A percentile compares a stretch with the other conserved stretches of the same genome.
These are phyloP conservation scores for Aphaenogaster rudis DNA, from an alignment of 1,140 invertebrate species.

Conservation along the genomic window DNA sequence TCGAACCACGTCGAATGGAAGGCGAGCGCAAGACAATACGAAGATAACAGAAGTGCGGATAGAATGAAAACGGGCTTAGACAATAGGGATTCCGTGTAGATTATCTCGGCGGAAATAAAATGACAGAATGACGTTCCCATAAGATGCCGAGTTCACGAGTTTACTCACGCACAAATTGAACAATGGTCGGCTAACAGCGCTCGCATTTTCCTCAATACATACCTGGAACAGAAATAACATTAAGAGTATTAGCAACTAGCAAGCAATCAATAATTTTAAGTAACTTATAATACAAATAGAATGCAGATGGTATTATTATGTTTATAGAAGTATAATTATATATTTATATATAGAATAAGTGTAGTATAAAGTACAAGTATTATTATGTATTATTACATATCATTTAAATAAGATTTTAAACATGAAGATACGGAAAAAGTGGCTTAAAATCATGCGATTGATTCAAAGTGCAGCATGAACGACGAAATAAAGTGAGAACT, in stretches of 20 bases:
- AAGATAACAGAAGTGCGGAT: conserved; percentile 53
- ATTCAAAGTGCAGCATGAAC: neutral
- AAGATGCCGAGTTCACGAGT: neutral
- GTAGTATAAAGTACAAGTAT: too few species aligned
- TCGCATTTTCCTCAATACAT: conserved; percentile 40
- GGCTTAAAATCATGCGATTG: neutral
- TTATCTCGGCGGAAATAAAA: conserved; percentile 29
- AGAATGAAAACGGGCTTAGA: conserved; percentile 22
- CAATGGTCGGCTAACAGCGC: neutral
- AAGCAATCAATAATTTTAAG: neutral
- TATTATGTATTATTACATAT: neutral
- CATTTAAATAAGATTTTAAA: neutral
- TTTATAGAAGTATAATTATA: neutral
- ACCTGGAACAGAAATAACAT: conserved; percentile 64
- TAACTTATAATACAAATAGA: neutral
- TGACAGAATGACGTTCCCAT: neutral
- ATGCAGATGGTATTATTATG: neutral
- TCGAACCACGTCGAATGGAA: conserved; percentile 14
- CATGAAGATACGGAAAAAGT: neutral
- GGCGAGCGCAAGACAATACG: conserved; percentile 44
- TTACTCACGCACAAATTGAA: conserved; percentile 52
- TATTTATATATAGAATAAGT: too few species aligned
- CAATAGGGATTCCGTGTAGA: conserved; percentile 13
- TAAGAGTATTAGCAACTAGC: neutral
- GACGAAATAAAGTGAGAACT: conserved; percentile 19